Conservation (phyloP, 2,797 vertebrate species). For the Lithobates pipiens region DNA sequence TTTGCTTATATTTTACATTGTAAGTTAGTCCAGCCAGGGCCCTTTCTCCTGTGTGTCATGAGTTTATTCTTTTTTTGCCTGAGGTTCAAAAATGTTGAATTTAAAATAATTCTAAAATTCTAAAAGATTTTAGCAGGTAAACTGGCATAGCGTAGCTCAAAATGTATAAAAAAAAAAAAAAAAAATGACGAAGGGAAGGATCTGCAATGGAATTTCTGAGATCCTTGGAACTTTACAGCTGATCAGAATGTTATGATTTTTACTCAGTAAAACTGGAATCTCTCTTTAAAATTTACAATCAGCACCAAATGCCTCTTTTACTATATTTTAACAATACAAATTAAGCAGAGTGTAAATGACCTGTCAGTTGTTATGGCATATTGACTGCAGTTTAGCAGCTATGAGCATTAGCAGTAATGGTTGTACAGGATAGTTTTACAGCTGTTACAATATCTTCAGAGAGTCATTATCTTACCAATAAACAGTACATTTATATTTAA, state of each 20-base stretch:
- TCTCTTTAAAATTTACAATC: neutral
- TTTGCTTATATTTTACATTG: too few relatives aligned
- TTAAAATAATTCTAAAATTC: too few relatives aligned
- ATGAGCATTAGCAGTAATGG: conserved; percentile 3
- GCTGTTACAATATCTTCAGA: conserved; percentile 1
- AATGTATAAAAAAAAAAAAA: neutral
- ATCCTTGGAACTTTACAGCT: neutral
- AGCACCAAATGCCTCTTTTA: neutral
- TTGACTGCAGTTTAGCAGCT: neutral
- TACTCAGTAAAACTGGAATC: neutral
- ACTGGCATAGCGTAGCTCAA: neutral
- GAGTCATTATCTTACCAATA: neutral
- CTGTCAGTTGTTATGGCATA: neutral
- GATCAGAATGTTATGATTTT: neutral
- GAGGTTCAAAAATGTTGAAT: too few relatives aligned
- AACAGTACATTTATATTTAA: conserved; percentile 9
- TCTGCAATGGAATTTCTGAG: neutral
- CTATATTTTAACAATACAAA: neutral
- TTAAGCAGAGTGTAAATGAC: neutral
- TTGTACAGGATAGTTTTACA: neutral
- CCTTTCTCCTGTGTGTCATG: too few relatives aligned
- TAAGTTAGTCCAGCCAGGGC: too few relatives aligned
- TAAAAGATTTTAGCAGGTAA: too few relatives aligned
- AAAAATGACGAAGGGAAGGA: neutral
- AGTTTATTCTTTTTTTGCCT: too few relatives aligned